These are phyloP conservation scores for Melanotus villosus DNA, from an alignment of 2,888 invertebrate genomes.

Conservation along the genomic window DNA sequence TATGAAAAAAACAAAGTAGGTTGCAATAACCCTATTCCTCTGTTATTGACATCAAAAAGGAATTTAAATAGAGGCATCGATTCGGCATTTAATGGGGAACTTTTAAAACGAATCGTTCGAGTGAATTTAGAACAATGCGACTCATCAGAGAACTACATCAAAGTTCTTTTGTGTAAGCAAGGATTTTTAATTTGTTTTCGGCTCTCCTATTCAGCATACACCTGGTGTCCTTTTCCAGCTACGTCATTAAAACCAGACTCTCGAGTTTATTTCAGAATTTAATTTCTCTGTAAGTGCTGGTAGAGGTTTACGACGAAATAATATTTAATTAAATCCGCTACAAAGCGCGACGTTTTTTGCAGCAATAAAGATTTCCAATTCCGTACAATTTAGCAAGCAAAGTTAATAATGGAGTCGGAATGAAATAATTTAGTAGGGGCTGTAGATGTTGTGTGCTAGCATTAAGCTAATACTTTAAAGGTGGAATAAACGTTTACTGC, in stretches of 20 bases:
- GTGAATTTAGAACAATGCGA: slow-evolving; percentile 4
- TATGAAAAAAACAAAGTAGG: too few species aligned
- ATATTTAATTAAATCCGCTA: slow-evolving; percentile 43
- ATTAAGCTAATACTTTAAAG: slow-evolving; percentile 25
- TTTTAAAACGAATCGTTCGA: background rate
- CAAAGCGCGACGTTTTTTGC: slow-evolving; percentile 37
- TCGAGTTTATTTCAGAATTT: slow-evolving; percentile 39
- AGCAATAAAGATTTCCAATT: slow-evolving; percentile 40
- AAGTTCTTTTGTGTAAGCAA: slow-evolving; percentile 12
- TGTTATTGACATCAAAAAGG: background rate
- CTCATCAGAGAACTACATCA: slow-evolving; percentile 4
- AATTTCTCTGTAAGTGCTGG: slow-evolving; percentile 39
- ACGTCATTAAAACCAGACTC: slow-evolving; percentile 39
- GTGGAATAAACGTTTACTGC: slow-evolving; percentile 18
- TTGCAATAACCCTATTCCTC: too few species aligned
- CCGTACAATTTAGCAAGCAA: slow-evolving; percentile 31
- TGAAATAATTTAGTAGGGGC: slow-evolving; percentile 31
- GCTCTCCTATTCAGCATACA: slow-evolving; percentile 25
- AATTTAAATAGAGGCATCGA: background rate
- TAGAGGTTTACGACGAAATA: slow-evolving; percentile 42
- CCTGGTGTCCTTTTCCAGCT: slow-evolving; percentile 36
- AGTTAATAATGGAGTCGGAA: slow-evolving; percentile 27
- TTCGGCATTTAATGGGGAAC: background rate
- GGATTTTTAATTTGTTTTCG: slow-evolving; percentile 36
- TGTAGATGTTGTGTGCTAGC: slow-evolving; percentile 14